A percentile compares a stretch with the other conserved stretches of the same genome.
Conservation (phyloP, 2,888 invertebrate genomes). For the Dasypolia templi region DNA sequence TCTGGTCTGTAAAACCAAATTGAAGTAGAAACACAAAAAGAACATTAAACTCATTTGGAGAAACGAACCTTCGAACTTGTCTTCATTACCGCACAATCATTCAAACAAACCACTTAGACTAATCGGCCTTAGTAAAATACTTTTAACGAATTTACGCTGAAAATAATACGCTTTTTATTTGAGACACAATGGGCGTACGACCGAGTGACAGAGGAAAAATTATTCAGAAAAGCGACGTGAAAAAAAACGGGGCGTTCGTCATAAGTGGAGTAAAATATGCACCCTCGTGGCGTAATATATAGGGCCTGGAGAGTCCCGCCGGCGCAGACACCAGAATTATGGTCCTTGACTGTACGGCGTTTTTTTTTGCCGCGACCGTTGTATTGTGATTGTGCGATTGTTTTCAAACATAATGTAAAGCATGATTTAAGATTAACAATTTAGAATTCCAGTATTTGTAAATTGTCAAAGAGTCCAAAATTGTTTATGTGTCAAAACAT, state of each 20-base stretch:
- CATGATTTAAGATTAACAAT: neutral
- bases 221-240: conserved; percentile 61
- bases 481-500: neutral
- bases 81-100: conserved; percentile 65
- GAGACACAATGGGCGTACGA: conserved; percentile 58
- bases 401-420: neutral
- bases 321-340: conserved; percentile 45
- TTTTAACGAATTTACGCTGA: conserved; percentile 62
- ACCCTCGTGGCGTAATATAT: conserved; percentile 70
- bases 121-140: conserved; percentile 64
- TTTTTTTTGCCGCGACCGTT: conserved; percentile 31
- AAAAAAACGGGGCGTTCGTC: conserved; percentile 65
- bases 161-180: conserved; percentile 66
- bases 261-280: conserved; percentile 72
- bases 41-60: conserved; percentile 46
- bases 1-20: conserved; percentile 11
- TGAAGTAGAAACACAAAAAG: conserved; percentile 41
- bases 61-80: conserved; percentile 47
- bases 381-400: conserved; percentile 8
- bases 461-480: neutral
- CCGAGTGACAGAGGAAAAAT: conserved; percentile 66
- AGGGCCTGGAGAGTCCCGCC: conserved; percentile 58
- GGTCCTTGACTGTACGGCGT: conserved; percentile 22
- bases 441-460: neutral
- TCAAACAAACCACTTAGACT: conserved; percentile 63